A percentile compares a stretch with the other conserved stretches of the same genome.
These are phyloP conservation scores for Phymorhynchus buccinoides DNA, from an alignment of 1,140 invertebrate genomes.

Conservation along the genomic window DNA sequence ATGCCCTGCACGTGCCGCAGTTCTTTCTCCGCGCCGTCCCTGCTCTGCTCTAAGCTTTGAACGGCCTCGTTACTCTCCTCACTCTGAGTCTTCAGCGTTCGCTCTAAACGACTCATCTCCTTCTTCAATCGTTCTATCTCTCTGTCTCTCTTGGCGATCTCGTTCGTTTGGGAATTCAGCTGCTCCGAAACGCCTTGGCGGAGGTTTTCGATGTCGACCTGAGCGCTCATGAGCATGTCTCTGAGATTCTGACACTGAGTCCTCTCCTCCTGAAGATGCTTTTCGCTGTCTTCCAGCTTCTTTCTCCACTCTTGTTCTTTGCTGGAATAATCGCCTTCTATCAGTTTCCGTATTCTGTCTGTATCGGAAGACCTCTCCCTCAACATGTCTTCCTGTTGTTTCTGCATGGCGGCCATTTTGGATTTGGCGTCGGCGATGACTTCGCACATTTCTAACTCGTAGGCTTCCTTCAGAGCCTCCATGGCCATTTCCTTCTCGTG, in stretches of 20 bases:
- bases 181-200: constrained; percentile 60
- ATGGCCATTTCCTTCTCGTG: constrained; percentile 72
- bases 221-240: constrained; percentile 68
- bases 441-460: constrained; percentile 66
- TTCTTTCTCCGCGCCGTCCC: constrained; percentile 60
- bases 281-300: constrained; percentile 54
- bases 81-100: constrained; percentile 50
- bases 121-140: constrained; percentile 60
- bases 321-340: constrained; percentile 49
- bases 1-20: constrained; percentile 58
- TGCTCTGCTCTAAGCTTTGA: constrained; percentile 57
- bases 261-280: constrained; percentile 63
- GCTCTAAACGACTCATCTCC: constrained; percentile 55
- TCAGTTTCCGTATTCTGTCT: constrained; percentile 49
- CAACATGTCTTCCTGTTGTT: constrained; percentile 51
- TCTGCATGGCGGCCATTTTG: constrained; percentile 53
- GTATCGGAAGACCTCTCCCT: constrained; percentile 43
- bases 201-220: constrained; percentile 68
- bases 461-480: constrained; percentile 67
- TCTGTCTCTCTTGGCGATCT: constrained; percentile 54
- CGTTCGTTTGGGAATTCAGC: constrained; percentile 56
- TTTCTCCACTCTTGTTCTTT: constrained; percentile 60
- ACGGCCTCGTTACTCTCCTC: constrained; percentile 49
- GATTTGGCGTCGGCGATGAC: constrained; percentile 63
- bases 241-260: constrained; percentile 65